Evolutionary conservation across 2,797 vertebrate species (phyloP).

Genomic region (Hybognathus amarus): DNA sequence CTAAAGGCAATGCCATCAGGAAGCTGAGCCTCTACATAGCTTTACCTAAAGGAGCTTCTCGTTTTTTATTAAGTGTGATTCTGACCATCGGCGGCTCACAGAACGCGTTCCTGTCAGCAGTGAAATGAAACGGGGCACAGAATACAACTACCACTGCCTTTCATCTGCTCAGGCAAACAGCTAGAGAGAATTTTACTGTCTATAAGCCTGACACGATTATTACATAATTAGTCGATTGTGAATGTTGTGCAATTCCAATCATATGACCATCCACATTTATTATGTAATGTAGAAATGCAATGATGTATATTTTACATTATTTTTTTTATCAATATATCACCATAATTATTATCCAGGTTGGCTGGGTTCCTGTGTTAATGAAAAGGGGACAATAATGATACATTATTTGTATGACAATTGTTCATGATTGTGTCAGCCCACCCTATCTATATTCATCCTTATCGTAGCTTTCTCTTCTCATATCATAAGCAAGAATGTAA

Average conservation of each 20-base stretch:
- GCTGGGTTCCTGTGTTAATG: constrained; percentile 13
- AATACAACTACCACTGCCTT: constrained; percentile 59
- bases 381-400: constrained; percentile 2
- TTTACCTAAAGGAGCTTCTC: constrained; percentile 76
- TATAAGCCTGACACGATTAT: neutral
- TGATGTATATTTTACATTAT: neutral
- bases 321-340: neutral
- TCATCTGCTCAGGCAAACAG: constrained; percentile 61
- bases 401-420: constrained; percentile 10
- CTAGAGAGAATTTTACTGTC: constrained; percentile 59
- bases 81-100: constrained; percentile 62
- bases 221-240: constrained; percentile 2
- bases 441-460: constrained; percentile 67
- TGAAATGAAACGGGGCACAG: constrained; percentile 54
- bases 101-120: constrained; percentile 49
- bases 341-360: neutral
- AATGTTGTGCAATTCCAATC: neutral
- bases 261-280: neutral
- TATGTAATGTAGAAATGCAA: neutral
- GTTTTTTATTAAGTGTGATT: constrained; percentile 64
- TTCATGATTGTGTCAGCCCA: constrained; percentile 21
- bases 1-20: constrained; percentile 78
- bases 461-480: constrained; percentile 60
- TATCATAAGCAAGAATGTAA: constrained; percentile 67
- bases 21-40: constrained; percentile 75